A percentile compares a stretch with the other conserved stretches of the same genome.
phyloP scores from a whole-genome alignment of 2,797 vertebrate species.

The Argentina silus region DNA sequence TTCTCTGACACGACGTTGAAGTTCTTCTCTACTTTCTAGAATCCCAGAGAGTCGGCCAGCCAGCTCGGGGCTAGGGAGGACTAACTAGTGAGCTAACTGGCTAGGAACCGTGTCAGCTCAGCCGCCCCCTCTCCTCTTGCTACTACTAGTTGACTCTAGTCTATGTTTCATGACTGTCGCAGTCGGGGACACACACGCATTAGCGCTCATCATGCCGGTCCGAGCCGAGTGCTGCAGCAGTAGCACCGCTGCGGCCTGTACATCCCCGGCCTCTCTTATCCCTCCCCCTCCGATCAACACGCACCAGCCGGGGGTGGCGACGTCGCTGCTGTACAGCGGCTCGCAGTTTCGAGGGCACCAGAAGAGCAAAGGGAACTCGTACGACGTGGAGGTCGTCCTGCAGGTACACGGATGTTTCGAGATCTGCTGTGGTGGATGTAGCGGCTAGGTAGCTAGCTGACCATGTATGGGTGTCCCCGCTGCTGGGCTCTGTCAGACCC shows the following conservation, averaged over 20 bases:
- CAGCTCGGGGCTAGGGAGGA: conserved; percentile 24
- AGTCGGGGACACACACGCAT: conserved; percentile 72
- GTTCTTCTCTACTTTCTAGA: conserved; percentile 6
- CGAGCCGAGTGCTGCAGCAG: conserved; percentile 78
- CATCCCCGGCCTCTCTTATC: conserved; percentile 83
- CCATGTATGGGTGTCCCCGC: background rate
- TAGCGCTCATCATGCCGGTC: conserved; percentile 86
- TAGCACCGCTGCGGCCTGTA: conserved; percentile 70
- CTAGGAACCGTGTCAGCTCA: conserved; percentile 2
- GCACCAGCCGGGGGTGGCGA: conserved; percentile 90
- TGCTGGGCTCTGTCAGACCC: background rate
- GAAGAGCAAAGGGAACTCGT: conserved; percentile 97
- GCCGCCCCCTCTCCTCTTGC: background rate
- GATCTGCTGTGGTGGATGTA: no score
- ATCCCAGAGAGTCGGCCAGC: background rate
- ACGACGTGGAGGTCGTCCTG: conserved; percentile 96
- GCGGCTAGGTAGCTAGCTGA: background rate
- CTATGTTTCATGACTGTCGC: conserved; percentile 69
- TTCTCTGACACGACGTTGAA: conserved; percentile 37
- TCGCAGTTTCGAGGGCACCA: conserved; percentile 95
- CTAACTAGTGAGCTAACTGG: background rate
- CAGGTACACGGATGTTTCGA: conserved; percentile 81
- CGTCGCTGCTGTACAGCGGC: conserved; percentile 93
- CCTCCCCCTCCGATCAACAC: conserved; percentile 97
- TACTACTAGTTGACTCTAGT: conserved; percentile 47